Evolutionary conservation across 2,113 vertebrate genomes (phyloP).

Genomic region (Pyrgilauda ruficollis): DNA sequence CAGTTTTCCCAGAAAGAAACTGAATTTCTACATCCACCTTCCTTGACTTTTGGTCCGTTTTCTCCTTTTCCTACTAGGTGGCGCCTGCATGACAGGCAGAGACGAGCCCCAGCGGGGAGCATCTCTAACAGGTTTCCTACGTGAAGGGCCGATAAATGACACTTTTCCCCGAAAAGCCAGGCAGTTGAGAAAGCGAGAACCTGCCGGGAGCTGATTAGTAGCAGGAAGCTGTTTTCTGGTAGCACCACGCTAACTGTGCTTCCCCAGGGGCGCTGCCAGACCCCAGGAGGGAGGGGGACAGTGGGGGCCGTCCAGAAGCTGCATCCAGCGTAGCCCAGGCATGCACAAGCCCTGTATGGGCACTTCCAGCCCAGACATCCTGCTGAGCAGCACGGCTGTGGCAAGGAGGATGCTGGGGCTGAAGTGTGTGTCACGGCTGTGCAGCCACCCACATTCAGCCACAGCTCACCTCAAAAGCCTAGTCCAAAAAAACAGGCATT

Average conservation of each 20-base stretch:
- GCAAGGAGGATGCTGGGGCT: not conserved
- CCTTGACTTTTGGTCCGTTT: not conserved
- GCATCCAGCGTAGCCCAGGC: rapidly evolving
- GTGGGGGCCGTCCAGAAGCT: not conserved
- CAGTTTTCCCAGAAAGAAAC: not conserved
- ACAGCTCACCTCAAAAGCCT: not conserved
- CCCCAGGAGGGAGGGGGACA: rapidly evolving
- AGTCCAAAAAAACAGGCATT: not conserved
- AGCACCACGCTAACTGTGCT: rapidly evolving
- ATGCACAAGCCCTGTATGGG: rapidly evolving
- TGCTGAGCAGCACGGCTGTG: not conserved
- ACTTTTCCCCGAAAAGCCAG: constrained; percentile 11
- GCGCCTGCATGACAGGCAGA: constrained; percentile 1
- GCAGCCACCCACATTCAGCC: not conserved
- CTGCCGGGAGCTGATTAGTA: not conserved
- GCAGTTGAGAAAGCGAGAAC: not conserved
- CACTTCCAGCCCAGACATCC: not conserved
- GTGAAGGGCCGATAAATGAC: not conserved
- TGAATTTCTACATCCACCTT: not conserved
- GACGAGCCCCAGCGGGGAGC: not conserved
- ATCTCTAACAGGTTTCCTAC: constrained; percentile 4
- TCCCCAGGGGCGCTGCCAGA: not conserved
- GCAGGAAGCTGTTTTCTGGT: not conserved
- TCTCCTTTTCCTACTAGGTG: constrained; percentile 52
- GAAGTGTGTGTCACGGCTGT: rapidly evolving